Evolutionary conservation across 2,888 invertebrate species (phyloP).

Genomic region (Rhorus exstirpatorius): DNA sequence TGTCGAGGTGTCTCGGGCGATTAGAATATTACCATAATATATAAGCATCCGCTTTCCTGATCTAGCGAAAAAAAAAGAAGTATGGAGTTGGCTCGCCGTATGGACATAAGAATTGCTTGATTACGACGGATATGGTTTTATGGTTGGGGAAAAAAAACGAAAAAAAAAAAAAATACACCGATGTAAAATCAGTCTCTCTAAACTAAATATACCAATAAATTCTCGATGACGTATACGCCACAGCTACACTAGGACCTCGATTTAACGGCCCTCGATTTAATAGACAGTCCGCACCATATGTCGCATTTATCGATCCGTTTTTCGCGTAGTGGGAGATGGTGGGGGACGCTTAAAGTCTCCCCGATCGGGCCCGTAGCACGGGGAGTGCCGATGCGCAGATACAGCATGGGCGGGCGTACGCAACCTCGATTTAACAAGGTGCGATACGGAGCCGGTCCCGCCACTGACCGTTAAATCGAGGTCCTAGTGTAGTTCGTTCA

Average conservation of each 20-base stretch:
- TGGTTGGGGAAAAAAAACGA: conserved; percentile 17
- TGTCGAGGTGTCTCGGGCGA: conserved; percentile 83
- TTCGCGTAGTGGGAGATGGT: too few species aligned
- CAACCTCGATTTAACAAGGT: too few species aligned
- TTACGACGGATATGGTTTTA: conserved; percentile 39
- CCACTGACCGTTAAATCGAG: conserved; percentile 19
- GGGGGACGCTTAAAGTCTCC: too few species aligned
- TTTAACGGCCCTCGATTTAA: too few species aligned
- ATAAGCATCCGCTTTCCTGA: conserved; percentile 46
- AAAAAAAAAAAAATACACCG: conserved; percentile 17
- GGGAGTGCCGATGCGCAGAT: too few species aligned
- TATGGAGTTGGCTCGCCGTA: not conserved
- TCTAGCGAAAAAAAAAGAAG: conserved; percentile 29
- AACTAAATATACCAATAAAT: conserved; percentile 14
- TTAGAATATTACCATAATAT: conserved; percentile 82
- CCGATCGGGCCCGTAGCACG: too few species aligned
- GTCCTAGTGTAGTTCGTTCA: conserved; percentile 1
- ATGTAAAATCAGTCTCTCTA: conserved; percentile 15
- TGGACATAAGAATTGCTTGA: conserved; percentile 31
- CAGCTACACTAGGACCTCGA: too few species aligned
- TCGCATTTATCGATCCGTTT: too few species aligned
- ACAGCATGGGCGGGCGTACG: too few species aligned
- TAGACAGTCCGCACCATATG: too few species aligned
- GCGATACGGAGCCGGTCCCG: too few species aligned
- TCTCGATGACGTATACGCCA: not conserved